Conservation (phyloP, 2,888 invertebrate species). For the Brenthis ino region DNA sequence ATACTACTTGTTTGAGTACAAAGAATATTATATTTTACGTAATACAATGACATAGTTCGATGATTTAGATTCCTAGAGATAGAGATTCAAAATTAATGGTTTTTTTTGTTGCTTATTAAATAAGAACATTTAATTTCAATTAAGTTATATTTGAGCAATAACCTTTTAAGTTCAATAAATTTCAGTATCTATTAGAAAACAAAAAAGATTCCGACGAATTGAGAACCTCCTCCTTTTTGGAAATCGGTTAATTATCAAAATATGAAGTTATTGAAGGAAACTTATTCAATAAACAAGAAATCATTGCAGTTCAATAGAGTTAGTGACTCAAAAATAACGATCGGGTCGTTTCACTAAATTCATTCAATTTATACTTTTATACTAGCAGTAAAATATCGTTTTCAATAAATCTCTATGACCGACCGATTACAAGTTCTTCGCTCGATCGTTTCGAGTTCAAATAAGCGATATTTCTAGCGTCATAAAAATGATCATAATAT, state of each 20-base stretch:
- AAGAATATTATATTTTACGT: background rate
- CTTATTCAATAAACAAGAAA: background rate
- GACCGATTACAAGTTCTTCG: slow-evolving; percentile 29
- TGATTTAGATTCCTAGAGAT: too few species aligned
- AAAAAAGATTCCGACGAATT: too few species aligned
- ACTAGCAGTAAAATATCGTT: slow-evolving; percentile 16
- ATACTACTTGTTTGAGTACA: background rate
- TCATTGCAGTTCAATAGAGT: background rate
- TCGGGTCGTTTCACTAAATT: slow-evolving; percentile 15
- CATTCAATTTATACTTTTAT: slow-evolving; percentile 23
- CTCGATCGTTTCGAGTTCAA: slow-evolving; percentile 21
- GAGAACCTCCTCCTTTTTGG: too few species aligned
- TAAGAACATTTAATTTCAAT: too few species aligned
- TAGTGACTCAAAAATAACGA: background rate
- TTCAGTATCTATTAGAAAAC: too few species aligned
- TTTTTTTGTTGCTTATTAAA: too few species aligned
- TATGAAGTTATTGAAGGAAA: background rate
- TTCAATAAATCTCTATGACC: slow-evolving; percentile 28
- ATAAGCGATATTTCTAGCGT: slow-evolving; percentile 28
- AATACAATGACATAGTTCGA: background rate
- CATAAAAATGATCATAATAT: slow-evolving; percentile 35
- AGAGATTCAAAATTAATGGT: too few species aligned
- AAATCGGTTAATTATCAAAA: too few species aligned
- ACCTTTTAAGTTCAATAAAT: too few species aligned
- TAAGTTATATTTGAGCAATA: too few species aligned